Evolutionary conservation across 1,140 invertebrate genomes (phyloP), one percentile per base, ranked within the genome.

Genomic region (Ips typographus): DNA sequence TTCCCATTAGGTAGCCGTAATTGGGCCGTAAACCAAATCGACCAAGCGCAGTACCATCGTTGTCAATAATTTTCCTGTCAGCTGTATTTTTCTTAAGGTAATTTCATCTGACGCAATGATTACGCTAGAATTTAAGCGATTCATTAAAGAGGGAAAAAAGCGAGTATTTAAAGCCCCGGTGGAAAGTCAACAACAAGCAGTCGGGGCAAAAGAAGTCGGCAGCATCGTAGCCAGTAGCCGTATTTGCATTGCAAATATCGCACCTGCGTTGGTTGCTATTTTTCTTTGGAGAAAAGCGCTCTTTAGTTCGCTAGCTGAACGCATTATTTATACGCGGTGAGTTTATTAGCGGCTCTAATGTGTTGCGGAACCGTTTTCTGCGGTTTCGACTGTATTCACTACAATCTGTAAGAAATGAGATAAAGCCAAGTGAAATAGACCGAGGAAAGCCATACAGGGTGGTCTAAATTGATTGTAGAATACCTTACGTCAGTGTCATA

Each of bases 271-370:
- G 71, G 69, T 72, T 74, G 68, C 62, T 73, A 49, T 49, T 76
- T 76, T 75, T 76, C 74, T 71, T 71, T 73, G 6, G 37, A 69
- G 71, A 73, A 71, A 55, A 60, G 59, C 58, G 58, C 40, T 40
- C 55, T 57, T 57, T 38, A 67, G 69, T 73, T 73, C 74, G 71
- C 22, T 22, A 71, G 52, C 52, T 52, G 69, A 73, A 71, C 73
- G 65, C 72, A 69, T 76, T 76, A 76, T 76, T 76, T 76, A 76
- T 73, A 73, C 73, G 22, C 22, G 22, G 72, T 71, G 71, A 72
- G 73, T 76, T 76, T 74, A 74, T 74, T 76, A 74, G 73, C 73
- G 73, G 74, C 70, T 72, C 59, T 65, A 65, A 65, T 57, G 63
- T 56, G 36, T 65, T 36, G 63, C 40, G 63, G 51, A 65, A 56